Conservation (phyloP, 2,113 vertebrate species). For the Ophthalmolycus amberensis region DNA sequence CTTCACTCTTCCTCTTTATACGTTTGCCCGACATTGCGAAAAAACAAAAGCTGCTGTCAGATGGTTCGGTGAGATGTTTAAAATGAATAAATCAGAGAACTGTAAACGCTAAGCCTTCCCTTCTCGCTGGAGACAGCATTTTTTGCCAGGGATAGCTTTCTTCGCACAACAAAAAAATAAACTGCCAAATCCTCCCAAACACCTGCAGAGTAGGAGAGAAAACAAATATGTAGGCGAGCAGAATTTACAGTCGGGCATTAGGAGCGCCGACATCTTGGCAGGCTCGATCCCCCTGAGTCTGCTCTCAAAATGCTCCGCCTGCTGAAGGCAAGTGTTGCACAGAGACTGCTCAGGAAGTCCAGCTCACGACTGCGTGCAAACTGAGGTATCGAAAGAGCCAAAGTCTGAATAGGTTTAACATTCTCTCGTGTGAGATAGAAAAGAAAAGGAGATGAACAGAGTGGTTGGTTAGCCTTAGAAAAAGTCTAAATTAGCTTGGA, state of each 20-base stretch:
- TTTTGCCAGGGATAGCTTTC: conserved; percentile 10
- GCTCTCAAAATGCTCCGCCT: conserved; percentile 41
- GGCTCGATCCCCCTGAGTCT: conserved; percentile 46
- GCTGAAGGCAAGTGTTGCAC: conserved; percentile 34
- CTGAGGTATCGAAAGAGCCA: not conserved
- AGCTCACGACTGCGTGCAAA: not conserved
- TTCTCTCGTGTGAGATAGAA: not conserved
- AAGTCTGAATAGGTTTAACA: not conserved
- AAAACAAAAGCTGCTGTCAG: conserved; percentile 15
- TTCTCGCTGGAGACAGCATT: conserved; percentile 5
- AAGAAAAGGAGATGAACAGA: not conserved
- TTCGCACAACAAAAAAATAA: conserved; percentile 17
- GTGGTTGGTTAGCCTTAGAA: not conserved
- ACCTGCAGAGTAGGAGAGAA: conserved; percentile 26
- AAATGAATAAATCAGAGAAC: not conserved
- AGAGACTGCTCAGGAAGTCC: conserved; percentile 5
- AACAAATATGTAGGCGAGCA: conserved; percentile 1
- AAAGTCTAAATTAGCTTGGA: not conserved
- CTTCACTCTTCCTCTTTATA: not conserved
- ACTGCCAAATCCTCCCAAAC: conserved; percentile 35
- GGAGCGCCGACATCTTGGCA: conserved; percentile 47
- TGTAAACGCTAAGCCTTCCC: not conserved
- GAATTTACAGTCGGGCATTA: conserved; percentile 60
- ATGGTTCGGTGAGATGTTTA: conserved; percentile 11
- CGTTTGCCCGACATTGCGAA: not conserved